These are phyloP conservation scores for Drosophila lini DNA, from an alignment of 1,140 invertebrate genomes.

Conservation along the genomic window DNA sequence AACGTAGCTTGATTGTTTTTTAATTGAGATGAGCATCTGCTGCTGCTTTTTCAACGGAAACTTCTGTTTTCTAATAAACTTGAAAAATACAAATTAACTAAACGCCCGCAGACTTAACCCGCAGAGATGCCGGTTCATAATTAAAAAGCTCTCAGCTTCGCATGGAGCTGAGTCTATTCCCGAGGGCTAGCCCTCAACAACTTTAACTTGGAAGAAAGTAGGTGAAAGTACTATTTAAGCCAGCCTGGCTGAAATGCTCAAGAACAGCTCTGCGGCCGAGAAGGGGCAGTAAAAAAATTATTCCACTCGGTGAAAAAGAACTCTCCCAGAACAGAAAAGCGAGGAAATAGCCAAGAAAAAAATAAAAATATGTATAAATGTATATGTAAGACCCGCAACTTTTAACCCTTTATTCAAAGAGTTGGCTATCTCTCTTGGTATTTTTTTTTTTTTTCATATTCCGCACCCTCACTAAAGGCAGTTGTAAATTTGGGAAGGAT, in stretches of 20 bases:
- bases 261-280: constrained; percentile 14
- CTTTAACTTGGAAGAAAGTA: constrained; percentile 61
- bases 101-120: constrained; percentile 39
- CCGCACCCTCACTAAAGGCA: constrained; percentile 3
- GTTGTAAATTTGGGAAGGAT: constrained; percentile 22
- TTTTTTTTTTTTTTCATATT: constrained; percentile 40
- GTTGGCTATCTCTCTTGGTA: constrained; percentile 38
- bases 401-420: constrained; percentile 69
- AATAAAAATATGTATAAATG: constrained; percentile 2
- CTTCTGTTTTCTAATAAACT: constrained; percentile 51
- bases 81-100: constrained; percentile 46
- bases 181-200: constrained; percentile 52
- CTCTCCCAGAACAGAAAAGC: constrained; percentile 28
- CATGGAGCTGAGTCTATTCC: constrained; percentile 31
- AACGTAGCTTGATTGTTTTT: not conserved
- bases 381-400: constrained; percentile 39
- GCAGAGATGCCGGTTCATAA: constrained; percentile 33
- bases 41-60: not conserved
- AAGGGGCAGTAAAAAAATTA: constrained; percentile 11
- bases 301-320: constrained; percentile 25
- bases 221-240: constrained; percentile 77
- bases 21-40: not conserved
- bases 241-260: constrained; percentile 57
- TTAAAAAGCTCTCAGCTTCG: constrained; percentile 35
- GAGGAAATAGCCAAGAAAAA: constrained; percentile 21